These are phyloP conservation scores for Ophioderma brevispina DNA, from an alignment of 35 echinoderm and acorn worm species.

Conservation along the genomic window DNA sequence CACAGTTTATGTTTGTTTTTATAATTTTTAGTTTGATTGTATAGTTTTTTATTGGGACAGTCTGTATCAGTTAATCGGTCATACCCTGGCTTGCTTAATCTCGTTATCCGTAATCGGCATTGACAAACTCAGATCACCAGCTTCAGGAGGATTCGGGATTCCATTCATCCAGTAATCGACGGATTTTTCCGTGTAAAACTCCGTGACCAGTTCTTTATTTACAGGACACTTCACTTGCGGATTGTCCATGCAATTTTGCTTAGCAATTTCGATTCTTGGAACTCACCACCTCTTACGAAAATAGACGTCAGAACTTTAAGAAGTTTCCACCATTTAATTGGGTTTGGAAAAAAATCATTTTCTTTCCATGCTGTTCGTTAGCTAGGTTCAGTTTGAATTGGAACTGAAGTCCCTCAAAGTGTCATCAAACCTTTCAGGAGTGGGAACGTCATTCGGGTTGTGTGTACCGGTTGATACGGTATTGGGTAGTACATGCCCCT, in stretches of 20 bases:
- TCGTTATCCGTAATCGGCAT: no score
- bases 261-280: neutral
- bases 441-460: no score
- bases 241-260: neutral
- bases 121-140: no score
- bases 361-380: neutral
- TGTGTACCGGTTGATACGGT: no score
- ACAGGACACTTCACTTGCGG: neutral
- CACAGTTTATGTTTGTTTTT: no score
- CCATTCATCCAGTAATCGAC: no score
- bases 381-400: neutral
- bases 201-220: neutral
- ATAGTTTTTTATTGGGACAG: no score
- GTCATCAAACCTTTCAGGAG: neutral
- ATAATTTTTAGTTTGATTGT: no score
- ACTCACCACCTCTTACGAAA: neutral
- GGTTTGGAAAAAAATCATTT: neutral
- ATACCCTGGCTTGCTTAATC: neutral
- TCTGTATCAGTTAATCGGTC: neutral
- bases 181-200: neutral
- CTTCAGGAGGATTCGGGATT: no score
- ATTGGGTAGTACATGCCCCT: no score
- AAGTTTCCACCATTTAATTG: neutral
- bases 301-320: neutral
- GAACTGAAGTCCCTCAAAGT: neutral